These are phyloP conservation scores for Ia io DNA, from an alignment of 2,113 vertebrate species.

Conservation along the genomic window DNA sequence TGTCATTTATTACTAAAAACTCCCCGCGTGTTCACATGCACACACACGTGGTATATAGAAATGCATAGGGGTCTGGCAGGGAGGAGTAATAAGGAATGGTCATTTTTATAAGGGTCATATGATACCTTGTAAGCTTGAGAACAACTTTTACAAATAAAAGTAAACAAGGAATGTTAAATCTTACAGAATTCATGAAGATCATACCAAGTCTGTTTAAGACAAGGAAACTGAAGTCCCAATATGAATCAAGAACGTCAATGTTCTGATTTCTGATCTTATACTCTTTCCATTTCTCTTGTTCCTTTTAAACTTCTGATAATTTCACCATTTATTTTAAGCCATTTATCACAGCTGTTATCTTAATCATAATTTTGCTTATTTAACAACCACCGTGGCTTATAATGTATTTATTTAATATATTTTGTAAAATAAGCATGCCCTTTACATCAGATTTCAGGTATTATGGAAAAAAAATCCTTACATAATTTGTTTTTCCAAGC, in stretches of 20 bases:
- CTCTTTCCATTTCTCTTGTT: not conserved
- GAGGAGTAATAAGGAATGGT: not conserved
- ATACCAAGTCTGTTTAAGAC: not conserved
- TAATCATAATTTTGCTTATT: not conserved
- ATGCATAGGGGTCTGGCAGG: not conserved
- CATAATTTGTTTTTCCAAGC: constrained; percentile 16
- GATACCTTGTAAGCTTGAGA: constrained; percentile 3
- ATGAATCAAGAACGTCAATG: not conserved
- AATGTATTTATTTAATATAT: not conserved
- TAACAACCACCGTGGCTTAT: not conserved
- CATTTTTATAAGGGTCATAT: not conserved
- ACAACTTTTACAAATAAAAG: not conserved
- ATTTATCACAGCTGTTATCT: not conserved
- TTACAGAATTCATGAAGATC: not conserved
- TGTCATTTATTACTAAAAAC: not conserved
- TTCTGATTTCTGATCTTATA: not conserved
- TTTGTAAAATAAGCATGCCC: not conserved
- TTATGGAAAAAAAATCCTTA: not conserved
- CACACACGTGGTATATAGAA: not conserved
- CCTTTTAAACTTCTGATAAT: not conserved
- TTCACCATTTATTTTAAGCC: not conserved
- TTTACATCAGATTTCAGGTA: not conserved
- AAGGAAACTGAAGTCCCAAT: not conserved
- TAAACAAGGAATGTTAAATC: not conserved
- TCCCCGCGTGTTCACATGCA: not conserved